Conservation (phyloP, 2,888 invertebrate genomes). For the Autographa gamma region DNA sequence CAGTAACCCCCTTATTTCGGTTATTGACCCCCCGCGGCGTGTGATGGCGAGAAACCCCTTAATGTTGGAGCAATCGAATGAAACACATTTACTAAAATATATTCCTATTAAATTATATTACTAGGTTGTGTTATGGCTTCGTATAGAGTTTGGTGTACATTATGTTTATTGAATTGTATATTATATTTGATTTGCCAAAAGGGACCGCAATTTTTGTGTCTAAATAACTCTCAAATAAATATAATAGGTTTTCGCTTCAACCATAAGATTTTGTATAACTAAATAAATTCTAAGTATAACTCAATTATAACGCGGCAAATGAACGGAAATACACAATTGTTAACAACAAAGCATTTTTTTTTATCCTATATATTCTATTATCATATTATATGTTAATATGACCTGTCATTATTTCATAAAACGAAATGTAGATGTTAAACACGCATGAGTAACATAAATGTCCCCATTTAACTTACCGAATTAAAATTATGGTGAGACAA, state of each 20-base stretch:
- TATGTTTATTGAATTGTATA: background rate
- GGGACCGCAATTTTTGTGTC: too few species aligned
- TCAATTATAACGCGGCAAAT: too few species aligned
- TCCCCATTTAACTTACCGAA: conserved; percentile 32
- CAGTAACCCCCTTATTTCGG: conserved; percentile 11
- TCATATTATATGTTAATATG: too few species aligned
- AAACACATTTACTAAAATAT: conserved; percentile 3
- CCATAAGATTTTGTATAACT: too few species aligned
- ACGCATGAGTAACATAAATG: conserved; percentile 12
- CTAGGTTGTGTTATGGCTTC: background rate
- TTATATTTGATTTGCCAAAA: too few species aligned
- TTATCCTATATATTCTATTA: too few species aligned
- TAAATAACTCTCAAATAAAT: too few species aligned
- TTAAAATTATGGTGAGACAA: conserved; percentile 31
- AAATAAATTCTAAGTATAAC: too few species aligned
- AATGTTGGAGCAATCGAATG: background rate
- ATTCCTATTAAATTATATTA: background rate
- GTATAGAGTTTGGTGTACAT: background rate
- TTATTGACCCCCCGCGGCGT: conserved; percentile 15
- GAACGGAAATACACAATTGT: too few species aligned
- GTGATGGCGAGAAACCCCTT: conserved; percentile 15
- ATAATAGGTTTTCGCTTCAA: too few species aligned
- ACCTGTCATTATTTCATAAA: background rate
- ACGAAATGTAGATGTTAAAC: background rate
- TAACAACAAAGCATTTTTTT: too few species aligned